Conservation (phyloP, 2,113 vertebrate genomes). For the Stigmatopora argus region DNA sequence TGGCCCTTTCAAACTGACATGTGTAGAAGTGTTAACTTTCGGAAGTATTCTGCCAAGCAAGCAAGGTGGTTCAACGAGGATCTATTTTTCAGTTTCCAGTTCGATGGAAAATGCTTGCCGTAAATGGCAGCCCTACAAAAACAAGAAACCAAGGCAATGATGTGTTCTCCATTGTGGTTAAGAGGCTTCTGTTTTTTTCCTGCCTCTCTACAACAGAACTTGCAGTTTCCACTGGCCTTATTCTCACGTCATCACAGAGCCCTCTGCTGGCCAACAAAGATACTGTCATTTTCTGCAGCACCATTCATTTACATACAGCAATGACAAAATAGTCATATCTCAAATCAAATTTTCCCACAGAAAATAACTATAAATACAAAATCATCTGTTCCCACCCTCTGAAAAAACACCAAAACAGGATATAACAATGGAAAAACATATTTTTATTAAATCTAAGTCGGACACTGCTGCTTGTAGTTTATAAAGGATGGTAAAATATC, state of each 20-base stretch:
- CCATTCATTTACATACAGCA: not conserved
- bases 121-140: not conserved
- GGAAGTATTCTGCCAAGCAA: not conserved
- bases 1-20: not conserved
- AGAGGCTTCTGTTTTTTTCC: not conserved
- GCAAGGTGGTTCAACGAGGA: not conserved
- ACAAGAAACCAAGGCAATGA: not conserved
- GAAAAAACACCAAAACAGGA: too few species aligned
- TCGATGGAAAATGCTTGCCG: not conserved
- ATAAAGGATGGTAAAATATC: not conserved
- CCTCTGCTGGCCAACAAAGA: slow-evolving; percentile 19
- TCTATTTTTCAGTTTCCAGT: not conserved
- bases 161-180: not conserved
- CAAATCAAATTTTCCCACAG: too few species aligned
- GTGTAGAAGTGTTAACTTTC: not conserved
- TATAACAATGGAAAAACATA: too few species aligned
- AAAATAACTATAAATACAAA: too few species aligned
- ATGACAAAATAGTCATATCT: too few species aligned
- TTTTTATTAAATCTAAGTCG: not conserved
- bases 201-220: not conserved
- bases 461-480: not conserved
- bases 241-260: slow-evolving; percentile 20
- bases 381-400: too few species aligned
- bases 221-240: not conserved
- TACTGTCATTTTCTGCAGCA: slow-evolving; percentile 3